Evolutionary conservation across 1,140 invertebrate species (phyloP).

Genomic region (Drosophila guanche): DNA sequence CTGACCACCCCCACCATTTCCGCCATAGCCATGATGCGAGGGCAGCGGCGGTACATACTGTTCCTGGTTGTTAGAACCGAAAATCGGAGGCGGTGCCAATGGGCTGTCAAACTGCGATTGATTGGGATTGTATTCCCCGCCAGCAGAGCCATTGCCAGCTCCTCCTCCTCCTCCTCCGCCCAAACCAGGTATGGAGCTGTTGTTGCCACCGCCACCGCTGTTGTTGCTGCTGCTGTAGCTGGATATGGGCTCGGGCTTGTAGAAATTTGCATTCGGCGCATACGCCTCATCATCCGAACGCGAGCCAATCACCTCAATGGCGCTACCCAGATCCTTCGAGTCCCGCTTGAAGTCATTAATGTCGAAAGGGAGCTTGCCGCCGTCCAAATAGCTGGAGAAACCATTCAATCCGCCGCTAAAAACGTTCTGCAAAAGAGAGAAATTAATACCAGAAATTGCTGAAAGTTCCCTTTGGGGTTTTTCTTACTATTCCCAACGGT

Average conservation of each 20-base stretch:
- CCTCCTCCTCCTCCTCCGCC: slow-evolving; percentile 14
- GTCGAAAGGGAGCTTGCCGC: slow-evolving; percentile 78
- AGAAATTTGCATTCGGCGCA: slow-evolving; percentile 63
- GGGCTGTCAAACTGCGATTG: slow-evolving; percentile 32
- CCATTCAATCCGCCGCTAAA: slow-evolving; percentile 73
- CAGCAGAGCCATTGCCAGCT: slow-evolving; percentile 15
- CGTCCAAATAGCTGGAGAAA: slow-evolving; percentile 77
- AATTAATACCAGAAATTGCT: background rate
- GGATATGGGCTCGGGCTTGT: slow-evolving; percentile 64
- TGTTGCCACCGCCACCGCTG: slow-evolving; percentile 31
- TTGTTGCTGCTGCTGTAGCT: slow-evolving; percentile 40
- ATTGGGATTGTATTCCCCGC: slow-evolving; percentile 50
- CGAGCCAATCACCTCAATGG: slow-evolving; percentile 85
- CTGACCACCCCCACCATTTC: slow-evolving; percentile 15
- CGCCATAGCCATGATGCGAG: slow-evolving; percentile 50
- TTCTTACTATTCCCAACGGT: slow-evolving; percentile 57
- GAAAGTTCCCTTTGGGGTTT: background rate
- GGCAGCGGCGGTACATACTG: slow-evolving; percentile 68
- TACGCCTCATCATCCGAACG: slow-evolving; percentile 78
- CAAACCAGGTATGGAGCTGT: slow-evolving; percentile 62
- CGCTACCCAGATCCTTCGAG: slow-evolving; percentile 61
- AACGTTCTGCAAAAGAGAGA: slow-evolving; percentile 55
- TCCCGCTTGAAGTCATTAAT: slow-evolving; percentile 83
- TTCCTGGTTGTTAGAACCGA: slow-evolving; percentile 40
- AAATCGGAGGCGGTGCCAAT: slow-evolving; percentile 31